Evolutionary conservation across 1,140 invertebrate genomes (phyloP).

Genomic region (Ladona fulva): DNA sequence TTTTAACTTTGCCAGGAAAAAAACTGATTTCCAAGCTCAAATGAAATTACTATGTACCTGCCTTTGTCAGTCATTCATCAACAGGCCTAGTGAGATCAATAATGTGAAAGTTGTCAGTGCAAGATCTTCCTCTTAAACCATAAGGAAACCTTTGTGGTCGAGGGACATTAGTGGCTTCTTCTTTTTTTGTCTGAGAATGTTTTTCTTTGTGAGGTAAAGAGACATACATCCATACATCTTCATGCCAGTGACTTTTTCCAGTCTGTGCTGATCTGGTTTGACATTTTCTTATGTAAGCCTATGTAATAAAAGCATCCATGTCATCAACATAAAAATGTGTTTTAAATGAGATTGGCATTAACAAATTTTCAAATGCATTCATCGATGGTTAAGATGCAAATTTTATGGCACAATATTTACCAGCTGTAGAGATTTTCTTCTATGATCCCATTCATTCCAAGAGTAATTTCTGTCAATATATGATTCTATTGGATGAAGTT

Average conservation of each 20-base stretch:
- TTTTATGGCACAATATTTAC: conserved; percentile 38
- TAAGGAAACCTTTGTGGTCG: conserved; percentile 40
- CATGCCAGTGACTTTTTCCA: conserved; percentile 40
- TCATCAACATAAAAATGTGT: too few relatives aligned
- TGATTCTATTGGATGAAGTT: conserved; percentile 51
- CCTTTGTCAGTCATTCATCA: conserved; percentile 23
- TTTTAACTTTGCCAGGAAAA: too few relatives aligned
- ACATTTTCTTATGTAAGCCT: conserved; percentile 48
- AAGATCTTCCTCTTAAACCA: conserved; percentile 42
- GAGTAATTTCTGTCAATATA: conserved; percentile 57
- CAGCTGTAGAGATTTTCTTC: conserved; percentile 55
- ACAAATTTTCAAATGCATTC: conserved; percentile 14
- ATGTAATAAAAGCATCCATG: conserved; percentile 11
- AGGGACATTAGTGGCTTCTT: conserved; percentile 42
- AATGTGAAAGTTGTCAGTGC: conserved; percentile 34
- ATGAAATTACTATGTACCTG: neutral
- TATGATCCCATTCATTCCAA: conserved; percentile 69
- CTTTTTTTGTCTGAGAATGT: conserved; percentile 44
- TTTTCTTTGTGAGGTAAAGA: conserved; percentile 36
- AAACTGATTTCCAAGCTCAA: too few relatives aligned
- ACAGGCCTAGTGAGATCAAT: conserved; percentile 31
- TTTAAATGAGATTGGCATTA: too few relatives aligned
- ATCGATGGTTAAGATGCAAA: neutral
- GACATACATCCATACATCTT: conserved; percentile 43
- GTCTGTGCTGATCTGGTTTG: conserved; percentile 53